phyloP scores from a whole-genome alignment of 2,888 invertebrate species.

The Bombylius discolor region DNA sequence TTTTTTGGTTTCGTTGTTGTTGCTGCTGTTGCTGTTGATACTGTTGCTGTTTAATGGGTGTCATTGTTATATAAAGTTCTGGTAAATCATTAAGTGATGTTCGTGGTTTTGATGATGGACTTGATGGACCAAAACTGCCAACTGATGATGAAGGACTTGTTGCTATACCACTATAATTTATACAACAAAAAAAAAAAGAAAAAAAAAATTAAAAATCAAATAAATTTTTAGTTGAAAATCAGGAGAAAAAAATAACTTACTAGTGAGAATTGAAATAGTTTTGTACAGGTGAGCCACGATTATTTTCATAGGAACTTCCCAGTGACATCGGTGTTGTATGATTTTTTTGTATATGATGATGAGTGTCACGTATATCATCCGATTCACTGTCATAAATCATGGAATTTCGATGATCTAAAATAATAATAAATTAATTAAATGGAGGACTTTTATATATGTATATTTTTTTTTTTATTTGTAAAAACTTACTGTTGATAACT shows the following conservation, averaged over 20 bases:
- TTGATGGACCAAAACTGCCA: slow-evolving; percentile 32
- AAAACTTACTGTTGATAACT: slow-evolving; percentile 63
- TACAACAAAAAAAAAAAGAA: too few species aligned
- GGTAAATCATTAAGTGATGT: slow-evolving; percentile 22
- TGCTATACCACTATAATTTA: slow-evolving; percentile 21
- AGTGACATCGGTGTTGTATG: slow-evolving; percentile 11
- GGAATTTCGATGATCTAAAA: slow-evolving; percentile 24
- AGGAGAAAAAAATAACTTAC: slow-evolving; percentile 6
- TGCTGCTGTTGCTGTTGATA: not conserved
- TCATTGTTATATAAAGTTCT: slow-evolving; percentile 14
- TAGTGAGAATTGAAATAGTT: slow-evolving; percentile 15
- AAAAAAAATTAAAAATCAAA: not conserved
- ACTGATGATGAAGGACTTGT: slow-evolving; percentile 33
- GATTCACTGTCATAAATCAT: slow-evolving; percentile 42
- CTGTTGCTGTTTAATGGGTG: slow-evolving; percentile 7
- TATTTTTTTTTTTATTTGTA: not conserved
- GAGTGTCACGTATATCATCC: slow-evolving; percentile 40
- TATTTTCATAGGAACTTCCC: slow-evolving; percentile 16
- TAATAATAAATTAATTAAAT: not conserved
- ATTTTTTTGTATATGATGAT: slow-evolving; percentile 1
- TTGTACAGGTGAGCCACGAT: slow-evolving; percentile 11
- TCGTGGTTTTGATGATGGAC: slow-evolving; percentile 28
- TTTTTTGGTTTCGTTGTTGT: slow-evolving; percentile 42
- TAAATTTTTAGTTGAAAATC: too few species aligned
- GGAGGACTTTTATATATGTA: not conserved